Evolutionary conservation across 2,113 vertebrate genomes (phyloP), one percentile per base, ranked within the genome.

Genomic region (Hiodon tergisus): DNA sequence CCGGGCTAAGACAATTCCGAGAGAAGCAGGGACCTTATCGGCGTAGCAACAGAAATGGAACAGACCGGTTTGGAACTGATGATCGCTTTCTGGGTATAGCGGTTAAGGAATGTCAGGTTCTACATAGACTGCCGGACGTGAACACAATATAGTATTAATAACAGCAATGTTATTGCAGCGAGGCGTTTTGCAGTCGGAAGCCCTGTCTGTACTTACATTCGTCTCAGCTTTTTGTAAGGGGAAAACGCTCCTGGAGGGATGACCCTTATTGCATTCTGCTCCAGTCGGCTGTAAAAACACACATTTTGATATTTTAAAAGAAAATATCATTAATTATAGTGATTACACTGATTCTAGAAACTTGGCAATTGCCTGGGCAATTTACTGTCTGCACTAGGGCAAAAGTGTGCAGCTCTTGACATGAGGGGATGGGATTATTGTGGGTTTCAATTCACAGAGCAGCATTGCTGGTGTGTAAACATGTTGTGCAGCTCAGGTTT

Each of bases 211-310:
- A 95, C 97, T 79, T 87, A 99, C 97, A 99, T 98, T 91, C 97
- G 93, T 86, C 96, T 90, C 81, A 99, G 93, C 62, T 97, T 97
- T 91, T 98, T 98, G 83, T 98, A 99, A 0, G 97, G 93, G 65
- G 96, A 94, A 89, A 99, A 99, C 80, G 96, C 95, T 85, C 94
- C 97, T 77, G 95, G 92, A 81, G 97, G 96, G 81, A 98, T 98
- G 85, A 94, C 90, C 90, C 95, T 98, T 91, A 99, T 98, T 82
- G 95, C 92, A 83, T 99, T 99, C 89, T 99, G 97, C 83, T 99
- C 97, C 88, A 99, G 86, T 78, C 97, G 96, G 91, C 97, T 99
- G 91, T 71, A 91, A 87, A 59, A 79, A 55, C 81, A 81, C 83
- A 87, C 76, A 86, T 54, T 74, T 31, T 9, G 67, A 75, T 10